Evolutionary conservation across 2,113 vertebrate species (phyloP).

Genomic region (Cervus canadensis): DNA sequence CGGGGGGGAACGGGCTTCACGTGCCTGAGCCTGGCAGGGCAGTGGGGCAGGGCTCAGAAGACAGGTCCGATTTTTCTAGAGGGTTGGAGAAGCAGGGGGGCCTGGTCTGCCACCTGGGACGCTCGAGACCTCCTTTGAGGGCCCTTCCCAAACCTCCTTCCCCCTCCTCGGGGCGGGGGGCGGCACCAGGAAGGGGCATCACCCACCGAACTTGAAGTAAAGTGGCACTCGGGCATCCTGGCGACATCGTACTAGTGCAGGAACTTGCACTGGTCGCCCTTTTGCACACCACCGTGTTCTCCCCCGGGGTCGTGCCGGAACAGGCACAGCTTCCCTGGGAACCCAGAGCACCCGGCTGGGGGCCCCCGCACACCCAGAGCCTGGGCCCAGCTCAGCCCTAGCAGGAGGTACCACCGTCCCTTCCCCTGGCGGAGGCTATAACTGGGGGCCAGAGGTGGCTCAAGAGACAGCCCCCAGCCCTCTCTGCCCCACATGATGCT

Average conservation of each 20-base stretch:
- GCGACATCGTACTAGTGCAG: constrained; percentile 12
- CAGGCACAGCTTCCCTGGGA: constrained; percentile 24
- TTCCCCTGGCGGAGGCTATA: background rate
- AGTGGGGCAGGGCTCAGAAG: background rate
- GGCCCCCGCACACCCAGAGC: background rate
- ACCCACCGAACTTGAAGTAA: constrained; percentile 65
- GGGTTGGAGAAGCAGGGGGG: background rate
- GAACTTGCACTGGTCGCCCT: constrained; percentile 44
- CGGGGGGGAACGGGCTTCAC: too few species aligned
- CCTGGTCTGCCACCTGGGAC: background rate
- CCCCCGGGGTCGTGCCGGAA: rapidly evolving
- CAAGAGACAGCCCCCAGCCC: background rate
- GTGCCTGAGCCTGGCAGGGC: background rate
- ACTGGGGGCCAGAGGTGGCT: background rate
- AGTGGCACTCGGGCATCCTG: constrained; percentile 67
- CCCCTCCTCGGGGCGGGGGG: rapidly evolving
- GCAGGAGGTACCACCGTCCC: rapidly evolving
- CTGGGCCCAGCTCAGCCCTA: background rate
- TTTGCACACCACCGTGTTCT: constrained; percentile 66
- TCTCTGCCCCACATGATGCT: rapidly evolving
- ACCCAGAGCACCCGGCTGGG: rapidly evolving
- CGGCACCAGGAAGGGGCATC: background rate
- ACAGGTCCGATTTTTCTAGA: background rate
- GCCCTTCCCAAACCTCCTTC: background rate
- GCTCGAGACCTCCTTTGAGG: background rate